Base-by-base conservation (phyloP, 2,888 invertebrate species). In the Dinocampus coccinellae region DNA sequence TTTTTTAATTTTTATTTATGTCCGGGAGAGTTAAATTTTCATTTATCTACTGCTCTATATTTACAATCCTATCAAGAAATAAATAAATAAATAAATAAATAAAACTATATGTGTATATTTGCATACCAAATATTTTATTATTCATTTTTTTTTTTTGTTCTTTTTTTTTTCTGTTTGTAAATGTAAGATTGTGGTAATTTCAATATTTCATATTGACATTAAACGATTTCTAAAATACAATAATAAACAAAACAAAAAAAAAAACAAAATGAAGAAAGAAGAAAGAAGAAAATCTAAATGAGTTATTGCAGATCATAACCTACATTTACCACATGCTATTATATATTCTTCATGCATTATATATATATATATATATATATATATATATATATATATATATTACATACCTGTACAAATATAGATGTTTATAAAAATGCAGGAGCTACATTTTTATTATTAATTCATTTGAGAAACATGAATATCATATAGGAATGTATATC, bases 141-240 rank as follows among this genome's bases (percentile, higher is more conserved):
- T 60, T 60, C 39, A 33, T 58, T 1, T 39, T n/a, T 11, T n/a
- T 33, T 33, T 33, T 33, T 7, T 11, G 13, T 39, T 3, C 39
- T n/a, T 60, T 52, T 29, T 53, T 53, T 69, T 55, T 62, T 26
- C 39, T 42, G 29, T 61, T 34, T 26, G 63, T 26, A 69, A 36
- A 29, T 22, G 22, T 11, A 34, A 57, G 36, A 58, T 58, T 11
- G 7, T 33, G 57, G 62, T 34, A 70, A 70, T 70, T 70, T 47
- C n/a, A n/a, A n/a, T n/a, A 70, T 42, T 47, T 26, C 42, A 33
- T 58, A 58, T 70, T 42, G n/a, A 62, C 53, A 58, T 24, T 52
- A 33, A 42, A 64, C 65, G 66, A 71, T 71, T 71, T 71, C 71
- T 71, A 66, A 64, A 22, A 39, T n/a, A 66, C 66, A 34, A 55